phyloP scores from a whole-genome alignment of 2,888 invertebrate species.

The Panorpa germanica region DNA sequence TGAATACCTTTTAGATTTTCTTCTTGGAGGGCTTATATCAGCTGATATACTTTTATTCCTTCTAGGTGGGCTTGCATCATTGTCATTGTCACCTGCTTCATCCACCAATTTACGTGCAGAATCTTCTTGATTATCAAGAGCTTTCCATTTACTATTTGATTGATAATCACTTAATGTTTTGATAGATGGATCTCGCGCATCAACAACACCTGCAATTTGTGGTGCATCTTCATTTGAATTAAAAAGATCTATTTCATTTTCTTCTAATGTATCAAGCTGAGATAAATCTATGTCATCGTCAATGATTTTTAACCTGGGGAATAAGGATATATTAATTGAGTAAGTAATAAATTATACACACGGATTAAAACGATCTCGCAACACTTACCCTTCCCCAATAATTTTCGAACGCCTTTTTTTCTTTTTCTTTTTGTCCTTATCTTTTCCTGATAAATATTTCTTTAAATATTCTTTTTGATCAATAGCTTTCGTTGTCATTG shows the following conservation, averaged over 20 bases:
- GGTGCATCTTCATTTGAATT: constrained; percentile 75
- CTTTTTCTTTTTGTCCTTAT: constrained; percentile 43
- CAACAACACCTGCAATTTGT: constrained; percentile 71
- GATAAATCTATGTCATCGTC: constrained; percentile 64
- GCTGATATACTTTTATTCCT: constrained; percentile 13
- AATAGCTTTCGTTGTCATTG: no score
- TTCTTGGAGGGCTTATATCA: constrained; percentile 10
- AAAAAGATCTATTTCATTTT: constrained; percentile 44
- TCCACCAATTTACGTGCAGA: constrained; percentile 10
- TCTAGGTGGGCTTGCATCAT: constrained; percentile 17
- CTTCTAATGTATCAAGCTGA: constrained; percentile 36
- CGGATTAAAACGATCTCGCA: neutral
- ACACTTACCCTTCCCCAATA: neutral
- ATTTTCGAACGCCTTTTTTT: constrained; percentile 25
- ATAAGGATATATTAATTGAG: constrained; percentile 11
- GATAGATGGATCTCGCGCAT: constrained; percentile 56
- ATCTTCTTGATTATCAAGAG: constrained; percentile 10
- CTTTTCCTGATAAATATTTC: constrained; percentile 49
- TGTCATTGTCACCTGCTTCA: constrained; percentile 9
- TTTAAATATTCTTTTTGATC: constrained; percentile 64
- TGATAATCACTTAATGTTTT: constrained; percentile 14
- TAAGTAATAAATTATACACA: constrained; percentile 2
- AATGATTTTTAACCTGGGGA: constrained; percentile 58
- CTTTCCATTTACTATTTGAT: constrained; percentile 18
- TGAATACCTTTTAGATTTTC: constrained; percentile 1